Evolutionary conservation across 2,113 vertebrate genomes (phyloP), one percentile per base, ranked within the genome.

Genomic region (Baryphthengus martii): DNA sequence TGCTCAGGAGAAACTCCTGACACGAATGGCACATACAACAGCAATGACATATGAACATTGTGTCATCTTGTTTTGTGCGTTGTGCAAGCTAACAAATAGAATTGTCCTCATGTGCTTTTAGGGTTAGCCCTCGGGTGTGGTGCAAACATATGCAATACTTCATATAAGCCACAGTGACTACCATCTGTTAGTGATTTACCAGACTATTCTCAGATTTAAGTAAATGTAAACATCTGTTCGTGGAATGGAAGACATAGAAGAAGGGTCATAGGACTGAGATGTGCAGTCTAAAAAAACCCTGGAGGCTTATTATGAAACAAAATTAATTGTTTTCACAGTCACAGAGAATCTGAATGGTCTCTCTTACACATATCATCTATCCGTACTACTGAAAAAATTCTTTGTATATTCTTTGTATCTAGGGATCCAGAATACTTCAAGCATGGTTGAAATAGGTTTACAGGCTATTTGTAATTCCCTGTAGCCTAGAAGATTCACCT

Each of bases 51-150:
- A 45, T 0, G 72, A 71, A 29, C 68, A 37, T 96, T 96, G 90
- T 26, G 3, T 90, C 85, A 96, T 42, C 65, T 83, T 90, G 95
- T 90, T 95, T 93, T 18, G 9, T 0, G 29, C 35, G 20, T 94
- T 96, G 85, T 80, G 95, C 92, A 97, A 96, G 65, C 31, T 40
- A 74, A 70, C 55, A 74, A 91, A 71, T 7, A 82, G 56, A 23
- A 63, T 49, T 88, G 88, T 90, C 72, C 73, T 56, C 28, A 5
- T 94, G 47, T 72, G 83, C 88, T 88, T 95, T 67, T 93, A 95
- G 94, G 82, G 67, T 78, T 90, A 94, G 75, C 92, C 61, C 66
- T 39, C 66, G 68, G 96, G 96, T 75, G 95, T 83, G 90, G 56
- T 88, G 35, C 68, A 92, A 95, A 74, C 55, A 37, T 13, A 66